Base-by-base conservation (phyloP, 1,140 invertebrate species). In the Pseudachorutes palmiensis region DNA sequence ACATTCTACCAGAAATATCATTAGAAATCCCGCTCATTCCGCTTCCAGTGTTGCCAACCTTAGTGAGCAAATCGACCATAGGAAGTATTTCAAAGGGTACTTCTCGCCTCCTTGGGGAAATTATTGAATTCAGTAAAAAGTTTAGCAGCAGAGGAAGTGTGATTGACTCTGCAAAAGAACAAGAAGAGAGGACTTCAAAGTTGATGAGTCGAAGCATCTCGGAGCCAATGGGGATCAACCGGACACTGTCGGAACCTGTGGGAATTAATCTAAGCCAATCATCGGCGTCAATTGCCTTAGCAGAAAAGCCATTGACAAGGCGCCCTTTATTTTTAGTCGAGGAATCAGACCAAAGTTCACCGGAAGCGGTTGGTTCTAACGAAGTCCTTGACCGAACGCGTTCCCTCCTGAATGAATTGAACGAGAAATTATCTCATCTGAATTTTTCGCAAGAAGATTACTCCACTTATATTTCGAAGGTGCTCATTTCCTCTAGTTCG, bases 391-490 rank as follows among this genome's bases (percentile, higher is more conserved):
- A 72, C 36, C 41, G 69, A 49, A 73, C 72, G 2, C 55, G 72
- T 2, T 58, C 65, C 22, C 62, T 73, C 1, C 65, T 73, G 14
- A 70, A 61, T 59, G 72, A 74, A 32, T 64, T 74, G 1, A 74
- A 71, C 60, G 68, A 71, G 22, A 74, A 71, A 67, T 33, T 74
- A 28, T 29, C 70, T 3, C 65, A 71, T 45, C 51, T 74, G 5
- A 73, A 68, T 57, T 65, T 71, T 41, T 24, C 33, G 14, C 49
- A 14, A 57, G 26, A n/a, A n/a, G 70, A 69, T 29, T 70, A 68
- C 58, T 68, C 68, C 0, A 65, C 71, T 1, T 72, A 72, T 26
- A 66, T 72, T 51, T 73, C 72, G 0, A 73, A 73, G 41, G 72
- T 68, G 1, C 48, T 73, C 28, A 69, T 71, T 61, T 71, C 69